Base-by-base conservation (phyloP, 2,113 vertebrate genomes). In the Rissa tridactyla region DNA sequence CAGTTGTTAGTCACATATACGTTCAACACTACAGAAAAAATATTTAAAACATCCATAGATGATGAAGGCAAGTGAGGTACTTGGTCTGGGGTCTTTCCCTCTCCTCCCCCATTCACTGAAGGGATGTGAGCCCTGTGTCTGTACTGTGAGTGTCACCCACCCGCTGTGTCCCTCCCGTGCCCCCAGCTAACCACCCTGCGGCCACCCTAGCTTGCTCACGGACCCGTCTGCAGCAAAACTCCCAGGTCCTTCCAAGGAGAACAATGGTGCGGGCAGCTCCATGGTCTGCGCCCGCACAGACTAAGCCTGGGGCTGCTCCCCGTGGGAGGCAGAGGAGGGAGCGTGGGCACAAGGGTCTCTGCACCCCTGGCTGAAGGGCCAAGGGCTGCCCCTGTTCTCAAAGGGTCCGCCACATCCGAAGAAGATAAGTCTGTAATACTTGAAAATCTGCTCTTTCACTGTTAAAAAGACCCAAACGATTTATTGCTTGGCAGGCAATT, bases 271-370 rank as follows among this genome's bases (percentile, higher is more conserved):
- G 2, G 8, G 29, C 20, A 69, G 9, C 64, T 64, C 52, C 5
- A 1, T 30, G 70, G 11, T n/a, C 38, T 22, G 19, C 0, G 5
- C 15, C n/a, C 1, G 2, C 38, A 36, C 27, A 38, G n/a, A 30
- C 19, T 18, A 26, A 89, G 76, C 42, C 54, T 47, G 54, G 52
- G 7, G 2, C 4, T 47, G 22, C 30, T 81, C 29, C 38, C 19
- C 4, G n/a, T 2, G 21, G 22, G n/a, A 78, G 16, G 18, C 11
- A 51, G 55, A 55, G 46, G 44, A 81, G 18, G 8, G 13, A 86
- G 10, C 3, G 6, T 0, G 5, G 38, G 13, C 5, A 3, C 18
- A 26, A 86, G 34, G 7, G 11, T 19, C 83, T 57, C 57, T 72
- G 26, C 38, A n/a, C 8, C 26, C 1, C 0, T 27, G 32, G 18